Base-by-base conservation (phyloP, 2,113 vertebrate genomes). In the Bos javanicus region DNA sequence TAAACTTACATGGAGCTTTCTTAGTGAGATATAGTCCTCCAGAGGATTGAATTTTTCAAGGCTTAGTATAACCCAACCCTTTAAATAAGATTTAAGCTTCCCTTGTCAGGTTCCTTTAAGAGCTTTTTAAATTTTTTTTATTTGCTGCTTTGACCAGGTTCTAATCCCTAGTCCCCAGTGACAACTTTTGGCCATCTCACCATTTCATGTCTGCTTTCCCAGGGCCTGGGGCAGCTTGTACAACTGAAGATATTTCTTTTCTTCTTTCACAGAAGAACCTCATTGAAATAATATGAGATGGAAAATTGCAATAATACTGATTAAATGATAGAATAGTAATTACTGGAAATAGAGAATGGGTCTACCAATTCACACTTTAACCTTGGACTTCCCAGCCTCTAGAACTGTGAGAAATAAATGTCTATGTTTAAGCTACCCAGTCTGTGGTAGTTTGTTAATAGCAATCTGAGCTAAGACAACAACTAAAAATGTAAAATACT, bases 1-100 rank as follows among this genome's bases (percentile, higher is more conserved):
- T 99, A 99, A 99, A 99, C 99, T 99, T 98, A 98, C 91, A 95
- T 98, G 98, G 98, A 97, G 97, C 98, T 98, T 98, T 99, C 98
- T 98, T 97, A 98, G 98, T 99, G 98, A 99, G 98, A 98, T 99
- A 99, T 98, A 98, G 98, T 98, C 84, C 99, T 98, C 98, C 86
- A 60, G 98, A 98, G 99, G 98, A 98, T 98, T 98, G 98, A 98
- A 98, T 98, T 98, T 99, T 98, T 98, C 98, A 98, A 98, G 98
- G 98, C 98, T 98, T 98, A 98, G 97, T 98, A 98, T 95, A 98
- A 97, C 98, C 59, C 97, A 97, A 94, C 98, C 96, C 97, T 98
- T 99, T 98, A 99, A 99, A 98, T 98, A 99, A 99, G 98, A 99
- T 99, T 99, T 99, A 99, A 98, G 94, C 97, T 98, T 98, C 98